Percentiles rank a stretch among this genome's conserved stretches.
Evolutionary conservation across 2,888 invertebrate genomes (phyloP).

Genomic region (Caenorhabditis parvicauda): DNA sequence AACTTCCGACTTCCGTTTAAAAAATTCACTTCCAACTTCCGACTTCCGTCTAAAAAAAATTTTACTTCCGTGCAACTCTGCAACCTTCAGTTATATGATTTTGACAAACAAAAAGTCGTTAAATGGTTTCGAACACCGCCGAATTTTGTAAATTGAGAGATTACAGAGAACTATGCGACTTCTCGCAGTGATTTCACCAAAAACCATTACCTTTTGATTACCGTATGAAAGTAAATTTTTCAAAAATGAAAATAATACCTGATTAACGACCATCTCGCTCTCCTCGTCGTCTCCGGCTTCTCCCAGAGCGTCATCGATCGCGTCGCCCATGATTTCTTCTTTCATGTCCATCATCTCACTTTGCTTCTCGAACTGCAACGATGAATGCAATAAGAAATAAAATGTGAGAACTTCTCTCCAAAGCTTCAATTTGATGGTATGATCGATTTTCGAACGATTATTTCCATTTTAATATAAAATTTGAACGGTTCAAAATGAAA

Average conservation of each 20-base stretch:
- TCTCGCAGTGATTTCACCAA: too few relatives aligned
- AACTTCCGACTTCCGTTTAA: too few relatives aligned
- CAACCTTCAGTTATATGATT: background rate
- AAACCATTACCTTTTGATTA: too few relatives aligned
- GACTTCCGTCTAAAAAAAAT: too few relatives aligned
- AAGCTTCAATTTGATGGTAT: background rate
- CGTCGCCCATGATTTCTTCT: slow-evolving; percentile 99
- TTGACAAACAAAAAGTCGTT: background rate
- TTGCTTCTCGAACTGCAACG: slow-evolving; percentile 83
- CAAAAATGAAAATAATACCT: slow-evolving; percentile 30
- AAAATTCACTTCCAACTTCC: too few relatives aligned
- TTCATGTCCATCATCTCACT: slow-evolving; percentile 99
- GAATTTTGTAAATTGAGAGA: too few relatives aligned
- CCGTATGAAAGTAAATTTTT: background rate
- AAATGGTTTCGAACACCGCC: background rate
- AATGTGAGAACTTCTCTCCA: background rate
- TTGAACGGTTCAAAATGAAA: background rate
- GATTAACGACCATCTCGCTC: slow-evolving; percentile 67
- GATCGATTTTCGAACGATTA: background rate
- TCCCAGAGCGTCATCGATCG: slow-evolving; percentile 98
- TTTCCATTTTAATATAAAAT: too few relatives aligned
- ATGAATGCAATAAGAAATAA: background rate
- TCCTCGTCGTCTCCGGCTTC: slow-evolving; percentile 97
- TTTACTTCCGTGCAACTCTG: too few relatives aligned
- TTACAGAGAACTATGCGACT: too few relatives aligned